These are phyloP conservation scores for Hypsopygia costalis DNA, from an alignment of 2,888 invertebrate species.

Conservation along the genomic window DNA sequence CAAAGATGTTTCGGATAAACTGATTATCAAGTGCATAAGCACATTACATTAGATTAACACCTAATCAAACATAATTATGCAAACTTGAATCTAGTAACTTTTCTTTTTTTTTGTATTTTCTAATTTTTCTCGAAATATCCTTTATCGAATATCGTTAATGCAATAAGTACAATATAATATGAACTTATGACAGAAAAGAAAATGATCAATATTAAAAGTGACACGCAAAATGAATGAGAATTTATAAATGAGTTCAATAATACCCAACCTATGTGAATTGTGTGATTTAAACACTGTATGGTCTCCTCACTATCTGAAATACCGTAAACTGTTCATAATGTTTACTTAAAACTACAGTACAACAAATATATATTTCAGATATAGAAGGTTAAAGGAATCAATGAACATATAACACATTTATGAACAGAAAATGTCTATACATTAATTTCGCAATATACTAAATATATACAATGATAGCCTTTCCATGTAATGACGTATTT, in stretches of 20 bases:
- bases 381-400: conserved; percentile 37
- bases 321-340: conserved; percentile 22
- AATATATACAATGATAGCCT: conserved; percentile 67
- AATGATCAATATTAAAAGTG: conserved; percentile 55
- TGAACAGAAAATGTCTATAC: conserved; percentile 60
- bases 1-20: conserved; percentile 49
- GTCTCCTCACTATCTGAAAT: conserved; percentile 31
- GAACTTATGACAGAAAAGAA: conserved; percentile 62
- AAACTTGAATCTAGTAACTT: conserved; percentile 51
- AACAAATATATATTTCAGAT: conserved; percentile 38
- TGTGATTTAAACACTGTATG: not conserved
- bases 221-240: conserved; percentile 53
- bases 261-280: conserved; percentile 58
- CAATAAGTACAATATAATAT: conserved; percentile 77
- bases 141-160: conserved; percentile 76
- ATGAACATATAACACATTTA: conserved; percentile 46
- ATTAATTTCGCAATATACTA: conserved; percentile 66
- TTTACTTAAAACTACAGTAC: conserved; percentile 14
- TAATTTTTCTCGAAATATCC: conserved; percentile 56
- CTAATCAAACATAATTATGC: conserved; percentile 77
- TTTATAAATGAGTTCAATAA: conserved; percentile 59
- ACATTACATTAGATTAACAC: conserved; percentile 71
- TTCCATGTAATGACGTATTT: conserved; percentile 54
- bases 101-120: conserved; percentile 62
- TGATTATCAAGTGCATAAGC: conserved; percentile 61